Conservation (phyloP, 2,888 invertebrate species). For the Acanthosepion esculentum region DNA sequence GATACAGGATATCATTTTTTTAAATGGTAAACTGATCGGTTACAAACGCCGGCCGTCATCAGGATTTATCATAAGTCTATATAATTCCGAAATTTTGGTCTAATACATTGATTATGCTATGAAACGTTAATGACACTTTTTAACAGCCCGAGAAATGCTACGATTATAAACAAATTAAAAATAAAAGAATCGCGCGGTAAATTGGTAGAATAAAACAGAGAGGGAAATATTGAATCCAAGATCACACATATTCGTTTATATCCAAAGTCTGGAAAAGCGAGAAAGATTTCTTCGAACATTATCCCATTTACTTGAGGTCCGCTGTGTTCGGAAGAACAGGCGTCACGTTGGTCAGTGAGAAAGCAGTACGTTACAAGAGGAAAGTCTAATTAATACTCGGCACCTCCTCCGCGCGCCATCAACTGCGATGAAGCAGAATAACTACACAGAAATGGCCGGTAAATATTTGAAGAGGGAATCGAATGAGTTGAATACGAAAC, state of each 20-base stretch:
- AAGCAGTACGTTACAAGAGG: neutral
- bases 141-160: neutral
- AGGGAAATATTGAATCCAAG: neutral
- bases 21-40: no score
- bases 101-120: neutral
- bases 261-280: neutral
- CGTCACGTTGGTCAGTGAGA: neutral
- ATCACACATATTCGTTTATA: neutral
- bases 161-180: neutral
- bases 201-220: neutral
- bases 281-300: neutral
- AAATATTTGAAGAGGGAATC: neutral
- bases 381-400: neutral
- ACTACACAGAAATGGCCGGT: conserved; percentile 22
- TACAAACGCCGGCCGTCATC: no score
- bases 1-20: no score
- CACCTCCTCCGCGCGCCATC: neutral
- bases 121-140: neutral
- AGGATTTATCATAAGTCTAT: no score
- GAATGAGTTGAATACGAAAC: conserved; percentile 14
- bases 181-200: no score
- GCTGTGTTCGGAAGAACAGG: neutral
- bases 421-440: neutral
- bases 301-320: neutral
- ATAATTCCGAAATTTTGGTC: no score